Base-by-base conservation (phyloP, 2,888 invertebrate species). In the Pilophorus perplexus region DNA sequence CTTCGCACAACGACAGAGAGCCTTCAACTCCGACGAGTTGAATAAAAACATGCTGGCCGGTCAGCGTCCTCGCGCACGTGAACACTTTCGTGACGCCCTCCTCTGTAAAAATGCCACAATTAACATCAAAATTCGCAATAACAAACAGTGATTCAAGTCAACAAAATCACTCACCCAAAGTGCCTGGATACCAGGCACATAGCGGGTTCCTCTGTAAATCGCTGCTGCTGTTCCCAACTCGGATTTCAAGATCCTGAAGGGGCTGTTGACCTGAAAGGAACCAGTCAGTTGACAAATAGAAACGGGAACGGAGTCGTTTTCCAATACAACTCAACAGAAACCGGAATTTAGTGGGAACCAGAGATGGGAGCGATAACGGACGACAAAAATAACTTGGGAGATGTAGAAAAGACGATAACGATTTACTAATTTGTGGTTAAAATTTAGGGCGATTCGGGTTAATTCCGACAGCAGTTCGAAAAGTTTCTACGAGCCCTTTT, bases 171-270 rank as follows among this genome's bases (percentile, higher is more conserved):
- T 28, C 20, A 88, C 88, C 87, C 67, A 92, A 85, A 5, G 92
- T 91, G 67, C 93, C 93, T 2, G 93, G 93, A 77, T 91, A 92
- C 93, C 93, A 94, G 23, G 93, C 92, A 75, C 93, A 94, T 0
- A 94, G 80, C 14, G 93, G 92, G 79, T 93, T 94, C 68, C 90
- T 82, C 76, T 93, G 92, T 55, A 93, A 79, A 74, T 91, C 90
- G 0, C 84, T 84, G 74, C 91, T 93, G 77, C 91, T 92, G 77
- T 93, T 93, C 18, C 93, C 93, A n/a, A 92, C 91, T 64, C 91
- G 81, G 69, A 92, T 90, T 79, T 93, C 93, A 64, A 93, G 79
- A 76, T 93, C 93, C 77, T 91, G 90, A 12, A 93, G 80, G 1
- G 92, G 92, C 74, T 91, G 90, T 75, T 92, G 90, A 67, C 92